Evolutionary conservation across 1,140 invertebrate species (phyloP), one percentile per base, ranked within the genome.

Genomic region (Hycleus phaleratus): DNA sequence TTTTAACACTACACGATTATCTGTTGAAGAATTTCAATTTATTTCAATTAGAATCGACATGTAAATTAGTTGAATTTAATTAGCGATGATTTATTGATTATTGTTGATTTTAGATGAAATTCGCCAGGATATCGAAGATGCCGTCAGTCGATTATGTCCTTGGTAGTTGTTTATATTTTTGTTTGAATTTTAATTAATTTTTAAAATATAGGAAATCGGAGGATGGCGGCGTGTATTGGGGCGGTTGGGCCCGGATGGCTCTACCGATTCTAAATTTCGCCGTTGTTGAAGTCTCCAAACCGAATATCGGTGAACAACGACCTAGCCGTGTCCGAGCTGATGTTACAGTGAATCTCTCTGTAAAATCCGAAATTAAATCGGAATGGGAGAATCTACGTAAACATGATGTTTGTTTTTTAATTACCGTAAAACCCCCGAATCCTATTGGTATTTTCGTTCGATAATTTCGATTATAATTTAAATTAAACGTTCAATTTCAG

Each of bases 211-310:
- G 87, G 90, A 82, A 82, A 76, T 80, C 91, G 6, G 94, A 97
- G 79, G 90, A 95, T 73, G 86, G 82, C 0, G 85, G 82, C 49
- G 85, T 87, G 26, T 88, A 91, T 64, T 99, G 96, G 77, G 93
- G 93, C 5, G 96, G 97, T 11, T 99, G 96, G 95, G 95, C 97
- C 0, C 80, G 95, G 59, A 99, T 99, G 97, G 96, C 97, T 2
- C 90, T 97, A 66, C 93, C 94, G 0, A 92, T 99, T 42, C 80
- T 85, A 5, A 86, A 86, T 58, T 98, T 98, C 77, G 88, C 90
- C 8, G 90, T 98, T 11, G 91, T 98, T n/a, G 94, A 98, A 78
- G 90, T 93, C 1, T 86, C 88, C 1, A 92, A 92, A 68, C 90
- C 90, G 0, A 90, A 91, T 72, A 86, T 93, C 8, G 88, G 97